Percentiles rank a stretch among this genome's conserved stretches.
phyloP scores from a whole-genome alignment of 2,888 invertebrate genomes.

The Lithodes maja region DNA sequence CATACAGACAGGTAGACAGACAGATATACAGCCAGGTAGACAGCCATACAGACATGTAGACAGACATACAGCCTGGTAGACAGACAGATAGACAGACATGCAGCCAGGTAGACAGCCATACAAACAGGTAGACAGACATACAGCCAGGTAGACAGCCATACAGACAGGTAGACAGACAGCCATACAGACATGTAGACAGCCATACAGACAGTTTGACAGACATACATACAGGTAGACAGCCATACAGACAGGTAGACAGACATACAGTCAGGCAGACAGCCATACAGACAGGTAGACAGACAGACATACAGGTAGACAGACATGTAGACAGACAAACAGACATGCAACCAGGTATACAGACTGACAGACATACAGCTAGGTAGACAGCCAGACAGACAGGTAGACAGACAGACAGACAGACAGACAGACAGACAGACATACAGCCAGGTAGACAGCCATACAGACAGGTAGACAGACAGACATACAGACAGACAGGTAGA shows the following conservation, averaged over 20 bases:
- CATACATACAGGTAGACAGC: not conserved
- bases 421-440: no score
- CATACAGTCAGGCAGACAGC: not conserved
- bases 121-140: not conserved
- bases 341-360: no score
- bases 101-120: not conserved
- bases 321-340: no score
- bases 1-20: not conserved
- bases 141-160: not conserved
- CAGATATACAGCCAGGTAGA: not conserved
- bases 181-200: not conserved
- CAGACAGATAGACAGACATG: slow-evolving; percentile 15
- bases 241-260: not conserved
- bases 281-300: not conserved
- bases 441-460: no score
- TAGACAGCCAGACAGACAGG: no score
- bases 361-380: no score
- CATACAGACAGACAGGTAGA: no score
- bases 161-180: not conserved
- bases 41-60: not conserved
- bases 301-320: not conserved
- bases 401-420: no score
- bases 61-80: no score
- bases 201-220: not conserved
- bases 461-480: no score